A percentile compares a stretch with the other conserved stretches of the same genome.
Conservation (phyloP, 2,797 vertebrate species). For the Sarcoramphus papa region DNA sequence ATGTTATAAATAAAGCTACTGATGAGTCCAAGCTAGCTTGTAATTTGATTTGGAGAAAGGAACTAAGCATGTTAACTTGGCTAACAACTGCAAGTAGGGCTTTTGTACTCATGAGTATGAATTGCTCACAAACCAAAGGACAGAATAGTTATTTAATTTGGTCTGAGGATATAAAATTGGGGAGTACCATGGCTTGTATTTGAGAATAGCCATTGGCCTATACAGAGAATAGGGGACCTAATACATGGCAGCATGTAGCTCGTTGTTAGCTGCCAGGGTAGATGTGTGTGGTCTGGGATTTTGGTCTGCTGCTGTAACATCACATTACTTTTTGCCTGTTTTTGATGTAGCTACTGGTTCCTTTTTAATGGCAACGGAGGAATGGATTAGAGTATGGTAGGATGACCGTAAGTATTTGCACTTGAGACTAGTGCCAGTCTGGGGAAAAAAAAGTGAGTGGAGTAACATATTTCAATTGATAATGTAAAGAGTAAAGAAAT, state of each 20-base stretch:
- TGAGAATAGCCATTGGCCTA: neutral
- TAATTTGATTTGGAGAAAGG: neutral
- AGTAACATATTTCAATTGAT: neutral
- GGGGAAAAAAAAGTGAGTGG: neutral
- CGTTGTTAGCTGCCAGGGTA: neutral
- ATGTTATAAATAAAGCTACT: neutral
- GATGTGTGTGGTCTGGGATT: neutral
- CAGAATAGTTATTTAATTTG: neutral
- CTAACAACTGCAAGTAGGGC: neutral
- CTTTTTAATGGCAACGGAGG: neutral
- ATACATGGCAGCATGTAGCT: neutral
- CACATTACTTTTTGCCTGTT: neutral
- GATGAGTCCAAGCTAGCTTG: neutral
- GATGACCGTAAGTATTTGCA: neutral
- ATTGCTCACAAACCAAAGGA: neutral
- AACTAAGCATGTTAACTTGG: neutral
- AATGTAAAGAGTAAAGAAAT: neutral
- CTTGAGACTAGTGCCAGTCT: neutral
- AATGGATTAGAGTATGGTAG: neutral
- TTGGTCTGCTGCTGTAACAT: neutral
- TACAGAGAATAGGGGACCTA: neutral
- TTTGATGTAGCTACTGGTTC: neutral
- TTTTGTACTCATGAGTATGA: neutral
- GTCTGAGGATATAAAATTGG: neutral
- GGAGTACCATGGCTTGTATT: neutral